Evolutionary conservation across 2,888 invertebrate genomes (phyloP), one percentile per base, ranked within the genome.

Genomic region (Melanotus villosus): DNA sequence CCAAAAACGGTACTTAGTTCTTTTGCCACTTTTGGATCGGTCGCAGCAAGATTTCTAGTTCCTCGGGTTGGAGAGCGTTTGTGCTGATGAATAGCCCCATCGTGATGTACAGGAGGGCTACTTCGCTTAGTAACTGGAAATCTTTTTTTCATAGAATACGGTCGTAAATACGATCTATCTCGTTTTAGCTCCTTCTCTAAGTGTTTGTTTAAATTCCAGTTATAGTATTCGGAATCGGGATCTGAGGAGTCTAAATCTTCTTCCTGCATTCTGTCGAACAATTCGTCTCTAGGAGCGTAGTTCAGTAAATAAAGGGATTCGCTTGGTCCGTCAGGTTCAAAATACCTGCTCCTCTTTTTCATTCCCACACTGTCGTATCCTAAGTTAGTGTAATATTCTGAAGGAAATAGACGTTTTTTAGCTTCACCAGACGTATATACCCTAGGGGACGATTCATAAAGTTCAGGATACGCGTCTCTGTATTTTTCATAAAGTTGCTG

Each of bases 1-100:
- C 89, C 89, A 79, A 93, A 93, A 68, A 93, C 88, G 79, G 89
- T 89, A 41, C 90, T 90, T 41, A 93, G 82, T 77, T 92, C 92
- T 80, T 90, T 88, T 23, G 90, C 89, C 9, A 92, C 89, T 81
- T 89, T 90, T 1, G 92, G 92, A 79, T 92, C 92, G 0, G 91
- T 92, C 54, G 89, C 89, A 0, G 86, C 80, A 59, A 85, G 65
- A 47, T 71, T 65, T 78, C 77, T 66, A 76, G 78, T 70, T 0
- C 62, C 43, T 12, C 74, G 66, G n/a, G 76, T 74, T 2, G 77
- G 66, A 14, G 81, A 77, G 65, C 81, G 77, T 74, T 83, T 82
- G 67, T 82, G 73, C 73, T 79, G 75, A 56, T 77, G 76, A 7
- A 70, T 75, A 21, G 69, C 58, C 41, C 79, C 77, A 3, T 70